phyloP scores from a whole-genome alignment of 2,797 vertebrate genomes.

The Myotis daubentonii region DNA sequence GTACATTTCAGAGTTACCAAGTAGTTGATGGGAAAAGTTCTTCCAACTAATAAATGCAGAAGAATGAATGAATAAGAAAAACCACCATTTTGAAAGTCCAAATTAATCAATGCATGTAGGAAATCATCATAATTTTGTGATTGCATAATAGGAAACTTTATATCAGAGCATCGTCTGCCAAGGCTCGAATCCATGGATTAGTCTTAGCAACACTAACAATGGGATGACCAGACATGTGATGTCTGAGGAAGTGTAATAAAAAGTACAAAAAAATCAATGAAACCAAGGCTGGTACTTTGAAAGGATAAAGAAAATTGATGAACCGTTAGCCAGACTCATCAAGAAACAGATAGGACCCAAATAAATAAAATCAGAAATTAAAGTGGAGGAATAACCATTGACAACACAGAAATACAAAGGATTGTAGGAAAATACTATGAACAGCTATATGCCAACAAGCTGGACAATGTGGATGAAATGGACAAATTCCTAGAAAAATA shows the following conservation, averaged over 20 bases:
- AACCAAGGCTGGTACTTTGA: too few relatives aligned
- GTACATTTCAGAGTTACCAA: not conserved
- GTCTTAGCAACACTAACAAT: not conserved
- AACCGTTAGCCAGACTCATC: not conserved
- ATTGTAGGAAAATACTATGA: too few relatives aligned
- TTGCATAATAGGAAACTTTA: not conserved
- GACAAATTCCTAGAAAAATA: too few relatives aligned
- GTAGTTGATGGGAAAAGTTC: not conserved
- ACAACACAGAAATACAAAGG: too few relatives aligned
- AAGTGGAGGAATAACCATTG: too few relatives aligned
- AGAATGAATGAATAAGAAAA: constrained; percentile 5
- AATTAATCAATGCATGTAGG: not conserved
- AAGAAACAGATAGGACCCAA: too few relatives aligned
- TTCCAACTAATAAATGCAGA: constrained; percentile 40
- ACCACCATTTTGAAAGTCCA: not conserved
- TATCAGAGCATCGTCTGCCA: not conserved
- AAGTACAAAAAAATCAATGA: not conserved
- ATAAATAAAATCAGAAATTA: too few relatives aligned
- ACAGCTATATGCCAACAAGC: too few relatives aligned
- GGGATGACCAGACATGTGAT: rapidly evolving
- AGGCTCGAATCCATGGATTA: not conserved
- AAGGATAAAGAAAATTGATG: too few relatives aligned
- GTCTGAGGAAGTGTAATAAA: not conserved
- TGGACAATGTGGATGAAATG: too few relatives aligned
- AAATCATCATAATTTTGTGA: not conserved